Conservation (phyloP, 2,888 invertebrate species). For the Lamellibrachia columna region DNA sequence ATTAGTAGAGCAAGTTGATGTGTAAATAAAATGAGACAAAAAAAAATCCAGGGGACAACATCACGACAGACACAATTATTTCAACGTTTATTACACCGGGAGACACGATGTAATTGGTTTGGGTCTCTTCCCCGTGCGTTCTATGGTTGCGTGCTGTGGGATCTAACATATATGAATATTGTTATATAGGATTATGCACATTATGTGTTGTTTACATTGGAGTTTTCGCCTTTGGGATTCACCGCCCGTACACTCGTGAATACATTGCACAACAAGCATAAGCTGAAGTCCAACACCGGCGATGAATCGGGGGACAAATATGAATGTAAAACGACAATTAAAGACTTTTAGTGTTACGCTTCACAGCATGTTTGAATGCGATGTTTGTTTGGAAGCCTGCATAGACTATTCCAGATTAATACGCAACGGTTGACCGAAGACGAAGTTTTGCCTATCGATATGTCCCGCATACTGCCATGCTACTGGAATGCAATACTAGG, state of each 20-base stretch:
- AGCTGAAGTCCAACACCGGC: not conserved
- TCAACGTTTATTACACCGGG: not conserved
- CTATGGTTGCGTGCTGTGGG: not conserved
- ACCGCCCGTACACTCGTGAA: not conserved
- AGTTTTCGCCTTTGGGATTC: not conserved
- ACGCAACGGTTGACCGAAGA: not conserved
- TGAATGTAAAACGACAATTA: not conserved
- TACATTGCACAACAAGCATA: not conserved
- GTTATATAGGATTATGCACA: not conserved
- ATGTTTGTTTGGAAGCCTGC: not conserved
- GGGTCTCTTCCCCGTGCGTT: not conserved
- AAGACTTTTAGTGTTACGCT: not conserved
- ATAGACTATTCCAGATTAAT: not conserved
- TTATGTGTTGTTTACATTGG: not conserved
- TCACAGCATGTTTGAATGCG: constrained; percentile 1
- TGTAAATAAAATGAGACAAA: too few relatives aligned
- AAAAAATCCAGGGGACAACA: too few relatives aligned
- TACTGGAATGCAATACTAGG: not conserved
- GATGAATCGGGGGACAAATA: not conserved
- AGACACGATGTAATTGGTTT: not conserved
- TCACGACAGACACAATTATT: not conserved
- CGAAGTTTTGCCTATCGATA: not conserved
- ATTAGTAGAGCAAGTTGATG: not conserved
- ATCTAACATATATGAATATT: not conserved
- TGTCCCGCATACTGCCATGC: not conserved